Evolutionary conservation across 2,113 vertebrate species (phyloP).

Genomic region (Pangasianodon gigas): DNA sequence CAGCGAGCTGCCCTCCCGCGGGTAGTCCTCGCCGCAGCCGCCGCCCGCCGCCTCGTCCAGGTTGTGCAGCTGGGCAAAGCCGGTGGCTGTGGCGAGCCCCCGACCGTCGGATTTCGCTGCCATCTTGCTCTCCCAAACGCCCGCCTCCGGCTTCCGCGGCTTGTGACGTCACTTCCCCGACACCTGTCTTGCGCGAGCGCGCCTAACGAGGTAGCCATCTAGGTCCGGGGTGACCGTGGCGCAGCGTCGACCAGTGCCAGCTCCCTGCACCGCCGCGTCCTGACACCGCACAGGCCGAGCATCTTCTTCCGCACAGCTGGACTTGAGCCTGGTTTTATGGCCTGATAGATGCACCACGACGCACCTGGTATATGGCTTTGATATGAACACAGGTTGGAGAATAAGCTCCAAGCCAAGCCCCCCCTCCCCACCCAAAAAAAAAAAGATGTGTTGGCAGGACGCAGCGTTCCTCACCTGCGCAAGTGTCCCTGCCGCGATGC

Average conservation of each 20-base stretch:
- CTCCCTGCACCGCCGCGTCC: conserved; percentile 59
- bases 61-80: conserved; percentile 97
- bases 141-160: conserved; percentile 80
- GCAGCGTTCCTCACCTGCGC: conserved; percentile 40
- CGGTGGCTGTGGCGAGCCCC: conserved; percentile 86
- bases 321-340: not conserved
- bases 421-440: not conserved
- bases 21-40: conserved; percentile 78
- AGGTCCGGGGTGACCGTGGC: conserved; percentile 65
- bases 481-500: conserved; percentile 27
- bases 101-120: conserved; percentile 94
- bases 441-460: conserved; percentile 13
- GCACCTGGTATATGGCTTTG: conserved; percentile 31
- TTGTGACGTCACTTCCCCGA: conserved; percentile 83
- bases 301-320: conserved; percentile 52
- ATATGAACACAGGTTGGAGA: conserved; percentile 37
- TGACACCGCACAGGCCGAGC: conserved; percentile 60
- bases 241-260: conserved; percentile 53
- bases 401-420: conserved; percentile 3
- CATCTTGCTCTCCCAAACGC: conserved; percentile 87
- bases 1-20: conserved; percentile 86
- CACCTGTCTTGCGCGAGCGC: conserved; percentile 75
- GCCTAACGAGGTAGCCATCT: conserved; percentile 77
- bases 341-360: conserved; percentile 7
- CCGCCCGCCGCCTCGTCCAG: conserved; percentile 88